Conservation (phyloP, 2,113 vertebrate genomes). For the Leptocoma aspasia region DNA sequence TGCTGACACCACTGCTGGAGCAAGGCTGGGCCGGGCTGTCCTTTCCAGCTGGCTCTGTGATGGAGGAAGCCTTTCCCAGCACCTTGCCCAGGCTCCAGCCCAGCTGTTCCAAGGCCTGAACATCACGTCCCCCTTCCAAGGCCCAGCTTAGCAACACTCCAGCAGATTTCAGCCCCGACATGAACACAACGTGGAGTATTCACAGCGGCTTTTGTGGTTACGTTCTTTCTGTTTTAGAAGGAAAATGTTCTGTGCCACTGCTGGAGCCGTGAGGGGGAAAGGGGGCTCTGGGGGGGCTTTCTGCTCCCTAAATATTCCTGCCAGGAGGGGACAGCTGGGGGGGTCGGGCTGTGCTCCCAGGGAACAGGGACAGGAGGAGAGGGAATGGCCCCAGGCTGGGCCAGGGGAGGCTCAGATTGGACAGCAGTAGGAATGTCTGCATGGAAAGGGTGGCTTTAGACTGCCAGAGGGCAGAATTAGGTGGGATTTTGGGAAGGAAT, state of each 20-base stretch:
- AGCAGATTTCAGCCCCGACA: background rate
- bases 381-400: background rate
- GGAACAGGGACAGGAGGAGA: background rate
- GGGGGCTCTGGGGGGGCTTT: background rate
- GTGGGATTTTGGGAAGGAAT: background rate
- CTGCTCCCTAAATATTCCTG: background rate
- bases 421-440: accelerated
- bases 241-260: background rate
- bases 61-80: background rate
- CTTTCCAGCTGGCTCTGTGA: background rate
- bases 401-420: background rate
- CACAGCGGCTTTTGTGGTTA: background rate
- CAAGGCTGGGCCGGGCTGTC: accelerated
- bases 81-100: background rate
- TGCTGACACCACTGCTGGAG: background rate
- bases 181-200: background rate
- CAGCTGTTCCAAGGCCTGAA: background rate
- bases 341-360: accelerated
- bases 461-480: background rate
- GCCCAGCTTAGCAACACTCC: background rate
- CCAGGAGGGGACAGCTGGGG: background rate
- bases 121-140: background rate
- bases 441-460: background rate
- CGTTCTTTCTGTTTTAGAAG: accelerated
- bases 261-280: background rate